Conservation (phyloP, 2,113 vertebrate species). For the Piaya cayana region DNA sequence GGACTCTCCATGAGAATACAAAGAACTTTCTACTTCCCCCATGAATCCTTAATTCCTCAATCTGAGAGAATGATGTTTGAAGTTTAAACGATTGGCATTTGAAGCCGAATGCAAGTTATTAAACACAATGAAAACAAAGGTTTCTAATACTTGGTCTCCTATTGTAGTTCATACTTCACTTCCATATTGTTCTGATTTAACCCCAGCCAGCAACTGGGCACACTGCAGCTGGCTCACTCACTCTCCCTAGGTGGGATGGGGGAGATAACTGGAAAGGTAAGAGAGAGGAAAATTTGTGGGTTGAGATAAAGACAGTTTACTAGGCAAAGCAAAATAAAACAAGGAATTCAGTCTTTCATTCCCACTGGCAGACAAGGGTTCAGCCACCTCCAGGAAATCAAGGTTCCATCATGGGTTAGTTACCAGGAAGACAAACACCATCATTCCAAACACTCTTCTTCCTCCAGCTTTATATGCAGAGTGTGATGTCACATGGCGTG, state of each 20-base stretch:
- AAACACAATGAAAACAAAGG: neutral
- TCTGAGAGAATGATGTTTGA: neutral
- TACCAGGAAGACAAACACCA: neutral
- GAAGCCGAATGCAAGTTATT: neutral
- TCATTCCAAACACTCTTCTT: too few relatives aligned
- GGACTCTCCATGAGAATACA: neutral
- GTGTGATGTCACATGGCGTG: too few relatives aligned
- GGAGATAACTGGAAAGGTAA: neutral
- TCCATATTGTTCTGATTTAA: neutral
- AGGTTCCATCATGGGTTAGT: rapidly evolving
- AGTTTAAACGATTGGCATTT: neutral
- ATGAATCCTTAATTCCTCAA: neutral
- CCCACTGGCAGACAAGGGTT: neutral
- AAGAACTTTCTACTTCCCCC: neutral
- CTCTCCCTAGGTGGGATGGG: neutral
- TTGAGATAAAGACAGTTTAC: neutral
- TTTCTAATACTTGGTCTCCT: neutral
- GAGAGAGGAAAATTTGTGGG: neutral
- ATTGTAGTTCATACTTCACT: neutral
- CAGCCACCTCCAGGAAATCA: neutral
- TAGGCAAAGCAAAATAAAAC: neutral
- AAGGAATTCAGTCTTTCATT: neutral
- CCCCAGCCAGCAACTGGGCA: too few relatives aligned
- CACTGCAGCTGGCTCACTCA: rapidly evolving
- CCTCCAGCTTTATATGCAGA: too few relatives aligned